phyloP scores from a whole-genome alignment of 1,140 invertebrate genomes.

The Apis laboriosa region DNA sequence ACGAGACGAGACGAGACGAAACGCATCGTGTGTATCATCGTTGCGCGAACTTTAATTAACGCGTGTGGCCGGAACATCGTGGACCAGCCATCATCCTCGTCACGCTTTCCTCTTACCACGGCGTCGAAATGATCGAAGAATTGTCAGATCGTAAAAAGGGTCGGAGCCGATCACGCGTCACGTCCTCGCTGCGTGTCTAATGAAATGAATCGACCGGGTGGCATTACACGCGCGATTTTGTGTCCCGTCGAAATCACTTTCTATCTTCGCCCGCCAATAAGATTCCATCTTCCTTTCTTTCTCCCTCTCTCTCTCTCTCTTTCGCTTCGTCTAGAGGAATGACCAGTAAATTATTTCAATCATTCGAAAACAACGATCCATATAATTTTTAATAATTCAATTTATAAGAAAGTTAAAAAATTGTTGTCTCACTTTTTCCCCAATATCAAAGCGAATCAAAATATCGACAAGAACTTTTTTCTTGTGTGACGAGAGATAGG shows the following conservation, averaged over 20 bases:
- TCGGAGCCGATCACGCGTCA: slow-evolving; percentile 36
- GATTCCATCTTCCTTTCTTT: not conserved
- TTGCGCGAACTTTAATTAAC: slow-evolving; percentile 33
- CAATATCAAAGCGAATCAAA: too few species aligned
- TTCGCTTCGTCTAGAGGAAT: not conserved
- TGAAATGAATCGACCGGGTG: slow-evolving; percentile 43
- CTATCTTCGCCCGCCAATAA: slow-evolving; percentile 9
- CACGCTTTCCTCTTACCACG: slow-evolving; percentile 30
- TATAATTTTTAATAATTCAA: too few species aligned
- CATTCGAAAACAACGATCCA: not conserved
- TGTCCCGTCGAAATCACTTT: slow-evolving; percentile 49
- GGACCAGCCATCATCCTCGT: slow-evolving; percentile 26
- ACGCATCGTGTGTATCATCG: not conserved
- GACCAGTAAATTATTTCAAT: not conserved
- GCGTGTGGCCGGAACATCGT: slow-evolving; percentile 30
- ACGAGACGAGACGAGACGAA: slow-evolving; percentile 31
- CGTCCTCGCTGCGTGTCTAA: slow-evolving; percentile 46
- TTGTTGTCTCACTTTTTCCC: too few species aligned
- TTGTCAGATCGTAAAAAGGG: slow-evolving; percentile 40
- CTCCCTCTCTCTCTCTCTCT: not conserved
- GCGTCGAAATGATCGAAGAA: slow-evolving; percentile 40
- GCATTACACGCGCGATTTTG: slow-evolving; percentile 42
- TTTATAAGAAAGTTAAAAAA: too few species aligned
- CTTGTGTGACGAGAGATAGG: not conserved
- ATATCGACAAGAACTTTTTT: not conserved